These are phyloP conservation scores for Cryptocephalus moraei DNA, from an alignment of 2,888 invertebrate species.

Conservation along the genomic window DNA sequence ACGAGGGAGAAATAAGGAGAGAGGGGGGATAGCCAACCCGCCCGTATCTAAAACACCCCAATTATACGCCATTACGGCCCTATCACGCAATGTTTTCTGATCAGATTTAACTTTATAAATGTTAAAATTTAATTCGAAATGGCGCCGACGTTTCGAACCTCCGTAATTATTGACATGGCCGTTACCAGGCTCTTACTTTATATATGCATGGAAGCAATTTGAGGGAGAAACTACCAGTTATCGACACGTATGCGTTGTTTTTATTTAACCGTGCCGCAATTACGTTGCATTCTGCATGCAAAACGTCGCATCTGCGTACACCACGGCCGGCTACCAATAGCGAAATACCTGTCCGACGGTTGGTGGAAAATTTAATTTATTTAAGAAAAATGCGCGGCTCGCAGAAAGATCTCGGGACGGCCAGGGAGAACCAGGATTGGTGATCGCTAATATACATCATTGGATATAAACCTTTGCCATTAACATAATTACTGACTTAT, in stretches of 20 bases:
- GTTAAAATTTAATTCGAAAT: constrained; percentile 16
- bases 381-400: too few species aligned
- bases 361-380: neutral
- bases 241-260: constrained; percentile 12
- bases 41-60: constrained; percentile 12
- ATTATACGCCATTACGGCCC: constrained; percentile 20
- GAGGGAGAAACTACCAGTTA: constrained; percentile 7
- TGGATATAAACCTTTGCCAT: too few species aligned
- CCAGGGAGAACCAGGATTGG: too few species aligned
- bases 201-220: constrained; percentile 6
- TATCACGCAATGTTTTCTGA: constrained; percentile 21
- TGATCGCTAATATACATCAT: too few species aligned
- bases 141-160: constrained; percentile 11
- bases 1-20: constrained; percentile 1
- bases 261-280: constrained; percentile 5
- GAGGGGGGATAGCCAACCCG: neutral
- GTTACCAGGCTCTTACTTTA: constrained; percentile 9
- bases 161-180: constrained; percentile 11
- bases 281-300: constrained; percentile 4
- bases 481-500: too few species aligned
- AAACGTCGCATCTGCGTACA: constrained; percentile 3
- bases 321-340: neutral
- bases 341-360: neutral
- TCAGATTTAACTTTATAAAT: constrained; percentile 18
- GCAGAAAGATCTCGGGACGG: too few species aligned